Evolutionary conservation across 92 coral and sea anemone species (phyloP), one percentile per base, ranked within the genome.

Genomic region (Bergia puertoricense): DNA sequence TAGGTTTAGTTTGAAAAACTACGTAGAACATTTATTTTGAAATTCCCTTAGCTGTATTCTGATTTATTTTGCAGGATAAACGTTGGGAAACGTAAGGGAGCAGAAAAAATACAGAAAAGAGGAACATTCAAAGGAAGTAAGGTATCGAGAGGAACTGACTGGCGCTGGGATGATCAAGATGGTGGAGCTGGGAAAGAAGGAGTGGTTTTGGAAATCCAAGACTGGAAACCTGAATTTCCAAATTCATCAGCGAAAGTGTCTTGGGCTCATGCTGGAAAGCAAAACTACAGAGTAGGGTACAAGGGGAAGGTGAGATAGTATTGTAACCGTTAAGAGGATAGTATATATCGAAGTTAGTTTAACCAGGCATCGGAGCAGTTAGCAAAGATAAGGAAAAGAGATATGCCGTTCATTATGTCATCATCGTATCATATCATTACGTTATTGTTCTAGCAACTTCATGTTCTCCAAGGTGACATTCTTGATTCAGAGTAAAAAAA

Each of bases 191-290:
- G 85, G 38, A 62, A 81, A 66, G 46, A 7, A 16, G 85, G 85
- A 81, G 73, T 62, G 85, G 85, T 81, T 59, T 18, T 81, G 16
- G 68, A 40, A 57, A 81, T 65, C 8, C 45, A 62, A 16, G 85
- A 62, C 36, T 81, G 85, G 85, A 81, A 81, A 81, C 85, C 85
- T 5, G 85, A 62, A 43, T 81, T 81, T 81, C 74, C 85, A 10
- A 59, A 62, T 39, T 36, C 85, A 62, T 57, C 85, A 7, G 74
- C 18, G 5, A 81, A 81, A 62, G 85, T 81, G 2, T 81, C 85
- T 11, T 81, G 85, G 85, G 36, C 85, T 59, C 18, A 81, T 18
- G 43, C 74, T 38, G 85, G 50, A 20, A 81, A 81, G 56, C 45
- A 66, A 39, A 57, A 57, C 50, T 81, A 81, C 85, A 62, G 85